Conservation (phyloP, 2,888 invertebrate species). For the Unio delphinus region DNA sequence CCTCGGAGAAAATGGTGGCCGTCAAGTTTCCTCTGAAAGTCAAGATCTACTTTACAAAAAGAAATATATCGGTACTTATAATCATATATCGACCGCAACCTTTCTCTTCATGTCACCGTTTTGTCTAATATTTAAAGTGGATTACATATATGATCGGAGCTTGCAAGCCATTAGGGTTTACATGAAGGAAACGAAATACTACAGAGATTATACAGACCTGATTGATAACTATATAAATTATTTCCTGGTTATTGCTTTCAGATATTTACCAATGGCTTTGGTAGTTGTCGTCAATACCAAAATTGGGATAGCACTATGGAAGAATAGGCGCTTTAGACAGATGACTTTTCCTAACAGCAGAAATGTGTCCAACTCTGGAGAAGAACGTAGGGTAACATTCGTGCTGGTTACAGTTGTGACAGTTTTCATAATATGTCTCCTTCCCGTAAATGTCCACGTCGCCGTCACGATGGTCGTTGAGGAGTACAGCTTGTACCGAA, state of each 20-base stretch:
- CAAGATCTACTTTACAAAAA: slow-evolving; percentile 21
- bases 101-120: slow-evolving; percentile 14
- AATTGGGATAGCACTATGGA: slow-evolving; percentile 19
- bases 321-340: slow-evolving; percentile 17
- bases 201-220: slow-evolving; percentile 19
- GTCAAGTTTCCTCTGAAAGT: slow-evolving; percentile 38
- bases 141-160: slow-evolving; percentile 13
- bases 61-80: slow-evolving; percentile 25
- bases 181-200: slow-evolving; percentile 28
- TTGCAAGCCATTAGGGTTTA: slow-evolving; percentile 5
- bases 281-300: slow-evolving; percentile 24
- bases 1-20: slow-evolving; percentile 32
- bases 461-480: slow-evolving; percentile 12
- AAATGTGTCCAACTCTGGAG: slow-evolving; percentile 9
- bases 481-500: slow-evolving; percentile 31
- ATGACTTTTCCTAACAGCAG: slow-evolving; percentile 3
- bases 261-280: slow-evolving; percentile 30
- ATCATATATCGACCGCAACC: slow-evolving; percentile 20
- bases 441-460: slow-evolving; percentile 27
- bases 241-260: slow-evolving; percentile 27
- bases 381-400: slow-evolving; percentile 23
- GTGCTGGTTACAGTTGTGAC: slow-evolving; percentile 30
- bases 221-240: slow-evolving; percentile 33
- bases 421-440: slow-evolving; percentile 28
- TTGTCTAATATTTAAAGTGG: slow-evolving; percentile 25